These are phyloP conservation scores for Mirza zaza DNA, from an alignment of 2,113 vertebrate species.

Conservation along the genomic window DNA sequence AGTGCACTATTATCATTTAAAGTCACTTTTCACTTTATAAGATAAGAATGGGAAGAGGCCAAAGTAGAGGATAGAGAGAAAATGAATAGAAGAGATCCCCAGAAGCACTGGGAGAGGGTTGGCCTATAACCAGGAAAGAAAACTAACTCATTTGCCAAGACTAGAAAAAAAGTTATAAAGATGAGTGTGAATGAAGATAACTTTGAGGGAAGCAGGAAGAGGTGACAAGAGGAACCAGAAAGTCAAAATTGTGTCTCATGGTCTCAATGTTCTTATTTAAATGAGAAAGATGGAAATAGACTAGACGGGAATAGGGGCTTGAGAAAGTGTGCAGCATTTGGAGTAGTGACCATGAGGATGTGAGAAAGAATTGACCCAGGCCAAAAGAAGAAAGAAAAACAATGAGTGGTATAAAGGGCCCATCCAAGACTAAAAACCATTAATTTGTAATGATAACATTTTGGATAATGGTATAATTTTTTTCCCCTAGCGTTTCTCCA, in stretches of 20 bases:
- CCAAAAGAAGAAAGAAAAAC: no score
- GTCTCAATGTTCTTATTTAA: not conserved
- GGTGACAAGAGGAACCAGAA: not conserved
- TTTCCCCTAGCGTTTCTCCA: not conserved
- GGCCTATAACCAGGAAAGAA: not conserved
- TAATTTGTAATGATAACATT: not conserved
- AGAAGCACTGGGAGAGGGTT: not conserved
- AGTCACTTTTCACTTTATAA: not conserved
- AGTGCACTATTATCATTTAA: not conserved
- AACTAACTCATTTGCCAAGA: not conserved
- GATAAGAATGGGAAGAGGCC: not conserved
- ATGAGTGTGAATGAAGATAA: not conserved
- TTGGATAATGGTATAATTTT: not conserved
- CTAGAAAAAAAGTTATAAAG: not conserved
- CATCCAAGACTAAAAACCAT: not conserved
- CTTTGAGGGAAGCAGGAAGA: not conserved
- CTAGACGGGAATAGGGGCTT: not conserved
- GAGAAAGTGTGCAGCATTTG: not conserved
- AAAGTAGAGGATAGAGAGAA: not conserved
- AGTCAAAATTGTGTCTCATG: not conserved
- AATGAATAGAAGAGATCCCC: not conserved
- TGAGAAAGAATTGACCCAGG: not conserved
- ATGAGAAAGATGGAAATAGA: not conserved
- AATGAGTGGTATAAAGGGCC: not conserved
- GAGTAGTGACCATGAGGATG: not conserved